A percentile compares a stretch with the other conserved stretches of the same genome.
Evolutionary conservation across 2,797 vertebrate species (phyloP).

Genomic region (Gadopsis bispinosus): DNA sequence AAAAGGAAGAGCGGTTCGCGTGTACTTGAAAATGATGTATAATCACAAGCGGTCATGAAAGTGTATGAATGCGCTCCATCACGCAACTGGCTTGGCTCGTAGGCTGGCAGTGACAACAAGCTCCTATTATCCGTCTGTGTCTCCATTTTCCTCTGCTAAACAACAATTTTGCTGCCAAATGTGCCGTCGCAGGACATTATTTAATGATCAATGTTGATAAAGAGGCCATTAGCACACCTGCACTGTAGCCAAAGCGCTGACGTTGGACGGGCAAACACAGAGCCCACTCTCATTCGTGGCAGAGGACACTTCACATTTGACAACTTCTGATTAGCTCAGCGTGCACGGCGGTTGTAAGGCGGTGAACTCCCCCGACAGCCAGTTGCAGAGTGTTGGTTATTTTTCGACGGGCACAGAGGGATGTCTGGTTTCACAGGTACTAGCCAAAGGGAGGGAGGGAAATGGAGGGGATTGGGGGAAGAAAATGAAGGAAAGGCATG

Average conservation of each 20-base stretch:
- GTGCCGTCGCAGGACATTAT: constrained; percentile 51
- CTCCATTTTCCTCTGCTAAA: constrained; percentile 67
- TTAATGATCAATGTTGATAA: constrained; percentile 63
- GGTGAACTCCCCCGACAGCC: constrained; percentile 66
- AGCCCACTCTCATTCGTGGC: constrained; percentile 29
- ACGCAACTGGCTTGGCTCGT: constrained; percentile 31
- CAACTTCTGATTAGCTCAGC: constrained; percentile 79
- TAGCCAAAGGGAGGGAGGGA: constrained; percentile 47
- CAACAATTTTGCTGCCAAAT: constrained; percentile 64
- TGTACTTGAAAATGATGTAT: constrained; percentile 68
- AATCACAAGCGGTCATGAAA: constrained; percentile 69
- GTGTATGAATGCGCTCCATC: constrained; percentile 41
- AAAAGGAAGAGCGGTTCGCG: constrained; percentile 37
- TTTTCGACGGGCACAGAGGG: constrained; percentile 67
- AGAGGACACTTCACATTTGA: constrained; percentile 73
- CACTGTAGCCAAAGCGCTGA: constrained; percentile 38
- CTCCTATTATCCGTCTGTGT: constrained; percentile 49
- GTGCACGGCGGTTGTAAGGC: constrained; percentile 61
- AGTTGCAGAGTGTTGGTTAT: constrained; percentile 60
- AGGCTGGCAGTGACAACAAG: constrained; percentile 45
- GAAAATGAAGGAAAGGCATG: constrained; percentile 45
- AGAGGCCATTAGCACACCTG: constrained; percentile 69
- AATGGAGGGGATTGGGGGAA: constrained; percentile 30
- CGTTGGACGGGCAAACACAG: constrained; percentile 28
- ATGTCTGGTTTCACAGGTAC: constrained; percentile 73